Evolutionary conservation across 53 echinoderm and acorn worm genomes (phyloP).

Genomic region (Glandiceps talaboti): DNA sequence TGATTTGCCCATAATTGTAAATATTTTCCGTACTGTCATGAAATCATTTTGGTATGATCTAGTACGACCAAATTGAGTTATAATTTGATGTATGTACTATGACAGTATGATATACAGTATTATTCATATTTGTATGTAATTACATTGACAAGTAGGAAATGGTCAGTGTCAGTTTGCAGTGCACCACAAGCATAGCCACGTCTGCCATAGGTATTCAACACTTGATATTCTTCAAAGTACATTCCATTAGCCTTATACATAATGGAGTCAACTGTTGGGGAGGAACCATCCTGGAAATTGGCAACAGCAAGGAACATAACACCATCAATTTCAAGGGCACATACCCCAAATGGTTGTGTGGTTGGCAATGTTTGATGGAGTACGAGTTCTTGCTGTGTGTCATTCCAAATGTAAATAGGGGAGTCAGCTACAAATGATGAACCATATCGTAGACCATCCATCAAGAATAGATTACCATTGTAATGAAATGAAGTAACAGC

Average conservation of each 20-base stretch:
- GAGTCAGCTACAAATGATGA: neutral
- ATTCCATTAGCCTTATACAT: neutral
- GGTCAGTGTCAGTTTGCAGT: neutral
- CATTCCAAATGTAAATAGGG: neutral
- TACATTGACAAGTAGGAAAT: neutral
- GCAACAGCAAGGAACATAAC: neutral
- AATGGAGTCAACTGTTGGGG: neutral
- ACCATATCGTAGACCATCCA: neutral
- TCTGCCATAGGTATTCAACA: neutral
- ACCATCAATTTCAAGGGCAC: neutral
- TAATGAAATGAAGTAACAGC: neutral
- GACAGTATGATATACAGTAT: too few species aligned
- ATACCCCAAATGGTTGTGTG: neutral
- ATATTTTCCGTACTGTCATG: too few species aligned
- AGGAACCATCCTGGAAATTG: neutral
- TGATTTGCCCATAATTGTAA: too few species aligned
- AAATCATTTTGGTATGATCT: too few species aligned
- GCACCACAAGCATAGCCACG: neutral
- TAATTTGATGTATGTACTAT: too few species aligned
- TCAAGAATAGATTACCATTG: neutral
- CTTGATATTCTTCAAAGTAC: neutral
- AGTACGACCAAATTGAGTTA: too few species aligned
- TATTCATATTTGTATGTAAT: too few species aligned
- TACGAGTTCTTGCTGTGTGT: neutral
- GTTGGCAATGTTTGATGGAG: neutral